Base-by-base conservation (phyloP, 2,888 invertebrate genomes). In the Bursaphelenchus okinawaensis region DNA sequence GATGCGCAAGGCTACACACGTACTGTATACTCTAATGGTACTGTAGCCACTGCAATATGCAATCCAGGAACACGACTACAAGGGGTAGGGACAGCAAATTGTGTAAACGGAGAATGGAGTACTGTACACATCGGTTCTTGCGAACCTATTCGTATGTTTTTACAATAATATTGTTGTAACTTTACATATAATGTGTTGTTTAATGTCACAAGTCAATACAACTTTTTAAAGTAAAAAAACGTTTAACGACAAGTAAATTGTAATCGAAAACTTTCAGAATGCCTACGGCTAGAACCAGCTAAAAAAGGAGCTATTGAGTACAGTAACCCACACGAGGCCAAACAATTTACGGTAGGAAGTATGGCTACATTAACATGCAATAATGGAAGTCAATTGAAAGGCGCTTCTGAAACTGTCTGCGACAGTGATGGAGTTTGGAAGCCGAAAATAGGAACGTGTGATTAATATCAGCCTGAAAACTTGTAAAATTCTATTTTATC, bases 31-130 rank as follows among this genome's bases (percentile, higher is more conserved):
- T 52, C 68, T 6, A 63, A 69, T 22, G 68, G 68, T 19, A 68
- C 68, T 12, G 56, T 68, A 7, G 68, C 68, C 7, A 68, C 68
- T 9, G 31, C 57, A 9, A 63, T 68, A 9, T 68, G 68, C 31
- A 22, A 26, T 20, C 24, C 59, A 6, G 63, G 63, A 7, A 31
- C 68, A 1, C 52, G 55, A n/a, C 57, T 68, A 16, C 31, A 59
- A 16, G 68, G 68, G 12, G 23, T 28, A 4, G 67, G 67, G 7
- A 62, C 55, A 16, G 68, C 68, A 4, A 26, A 22, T 12, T 68
- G 68, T 31, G 28, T 22, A 1, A 50, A 57, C 8, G 68, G 68
- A 3, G 52, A 40, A n/a, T 69, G 68, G 68, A 28, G 27, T 22
- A 55, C 22, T 16, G 61, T 23, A 40, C 50, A 62, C 8, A 31